Evolutionary conservation across 1,140 invertebrate species (phyloP).

Genomic region (Bombus confusus): DNA sequence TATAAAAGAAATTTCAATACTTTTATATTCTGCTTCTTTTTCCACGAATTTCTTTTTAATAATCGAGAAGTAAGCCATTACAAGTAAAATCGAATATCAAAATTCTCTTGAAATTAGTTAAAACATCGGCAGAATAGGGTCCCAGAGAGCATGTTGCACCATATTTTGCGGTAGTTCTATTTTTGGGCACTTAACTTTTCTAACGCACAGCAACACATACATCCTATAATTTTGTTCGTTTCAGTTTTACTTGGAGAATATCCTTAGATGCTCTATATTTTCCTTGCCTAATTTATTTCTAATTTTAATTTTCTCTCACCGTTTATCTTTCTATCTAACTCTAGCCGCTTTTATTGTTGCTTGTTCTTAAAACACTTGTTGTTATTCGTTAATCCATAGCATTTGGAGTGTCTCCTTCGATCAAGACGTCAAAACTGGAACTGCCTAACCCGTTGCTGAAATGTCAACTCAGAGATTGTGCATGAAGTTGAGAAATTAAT

Average conservation of each 20-base stretch:
- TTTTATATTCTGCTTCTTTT: background rate
- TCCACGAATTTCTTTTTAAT: too few species aligned
- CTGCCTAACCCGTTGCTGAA: constrained; percentile 65
- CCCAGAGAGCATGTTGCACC: constrained; percentile 2
- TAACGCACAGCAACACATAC: constrained; percentile 37
- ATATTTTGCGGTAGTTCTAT: constrained; percentile 29
- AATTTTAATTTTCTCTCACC: background rate
- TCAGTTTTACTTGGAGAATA: background rate
- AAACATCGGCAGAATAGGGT: constrained; percentile 34
- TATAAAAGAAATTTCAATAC: background rate
- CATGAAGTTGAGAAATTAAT: constrained; percentile 71
- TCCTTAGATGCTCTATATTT: background rate
- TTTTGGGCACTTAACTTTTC: constrained; percentile 48
- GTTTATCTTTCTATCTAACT: background rate
- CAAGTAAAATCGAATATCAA: background rate
- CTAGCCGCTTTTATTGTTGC: constrained; percentile 58
- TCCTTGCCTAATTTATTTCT: constrained; percentile 27
- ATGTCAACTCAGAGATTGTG: constrained; percentile 65
- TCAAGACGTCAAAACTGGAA: constrained; percentile 67
- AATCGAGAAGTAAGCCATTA: too few species aligned
- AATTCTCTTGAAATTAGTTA: constrained; percentile 6
- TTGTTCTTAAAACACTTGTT: constrained; percentile 56
- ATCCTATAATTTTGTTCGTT: background rate
- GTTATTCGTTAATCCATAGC: constrained; percentile 70
- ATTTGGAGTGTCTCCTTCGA: constrained; percentile 66